Conservation (phyloP, 1,140 invertebrate species). For the Sitobion miscanthi region DNA sequence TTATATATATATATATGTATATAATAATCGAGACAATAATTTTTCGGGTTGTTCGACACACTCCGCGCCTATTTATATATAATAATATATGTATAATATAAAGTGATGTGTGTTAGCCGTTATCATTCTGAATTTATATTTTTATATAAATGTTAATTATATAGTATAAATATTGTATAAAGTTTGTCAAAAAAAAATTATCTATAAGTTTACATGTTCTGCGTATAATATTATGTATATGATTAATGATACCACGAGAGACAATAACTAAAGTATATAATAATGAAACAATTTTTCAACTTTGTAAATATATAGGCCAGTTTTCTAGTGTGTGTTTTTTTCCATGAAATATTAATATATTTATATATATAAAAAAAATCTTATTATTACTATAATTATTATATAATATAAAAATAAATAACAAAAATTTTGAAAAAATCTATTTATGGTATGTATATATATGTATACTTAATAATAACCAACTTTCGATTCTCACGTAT, state of each 20-base stretch:
- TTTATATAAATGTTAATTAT: conserved; percentile 52
- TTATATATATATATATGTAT: not conserved
- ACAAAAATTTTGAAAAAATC: conserved; percentile 12
- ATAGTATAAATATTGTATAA: conserved; percentile 17
- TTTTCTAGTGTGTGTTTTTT: conserved; percentile 39
- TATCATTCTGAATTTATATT: conserved; percentile 56
- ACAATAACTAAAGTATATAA: conserved; percentile 45
- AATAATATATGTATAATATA: conserved; percentile 27
- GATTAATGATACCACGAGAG: conserved; percentile 45
- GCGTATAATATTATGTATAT: not conserved
- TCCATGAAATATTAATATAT: conserved; percentile 31
- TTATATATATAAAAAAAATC: not conserved
- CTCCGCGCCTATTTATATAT: conserved; percentile 7
- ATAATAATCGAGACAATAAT: conserved; percentile 49
- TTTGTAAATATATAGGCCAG: conserved; percentile 33
- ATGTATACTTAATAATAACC: not conserved
- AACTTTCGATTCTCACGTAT: not conserved
- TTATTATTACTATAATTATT: not conserved
- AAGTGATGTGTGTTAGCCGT: conserved; percentile 44
- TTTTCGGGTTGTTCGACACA: conserved; percentile 37
- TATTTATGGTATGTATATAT: not conserved
- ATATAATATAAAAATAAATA: not conserved
- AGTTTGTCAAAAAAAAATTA: not conserved
- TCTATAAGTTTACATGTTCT: not conserved
- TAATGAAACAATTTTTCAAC: conserved; percentile 32